Evolutionary conservation across 2,113 vertebrate genomes (phyloP).

Genomic region (Python bivittatus): DNA sequence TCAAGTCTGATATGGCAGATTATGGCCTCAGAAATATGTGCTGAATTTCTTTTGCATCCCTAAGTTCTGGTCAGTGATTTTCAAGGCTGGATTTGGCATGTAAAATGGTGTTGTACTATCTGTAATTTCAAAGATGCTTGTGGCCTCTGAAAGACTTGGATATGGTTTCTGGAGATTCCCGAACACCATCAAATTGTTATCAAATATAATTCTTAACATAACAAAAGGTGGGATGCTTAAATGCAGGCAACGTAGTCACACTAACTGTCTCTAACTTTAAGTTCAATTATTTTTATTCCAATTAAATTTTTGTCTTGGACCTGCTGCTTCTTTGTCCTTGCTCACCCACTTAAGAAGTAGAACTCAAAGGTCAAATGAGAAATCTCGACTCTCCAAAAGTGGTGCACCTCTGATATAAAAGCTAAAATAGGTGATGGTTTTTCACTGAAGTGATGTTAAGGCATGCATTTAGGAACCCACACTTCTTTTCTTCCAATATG

Average conservation of each 20-base stretch:
- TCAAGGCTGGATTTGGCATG: background rate
- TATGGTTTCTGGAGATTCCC: background rate
- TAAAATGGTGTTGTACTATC: background rate
- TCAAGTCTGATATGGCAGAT: background rate
- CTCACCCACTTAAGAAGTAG: background rate
- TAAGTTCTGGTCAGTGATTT: background rate
- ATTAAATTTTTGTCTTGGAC: background rate
- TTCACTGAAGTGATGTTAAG: background rate
- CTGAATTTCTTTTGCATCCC: background rate
- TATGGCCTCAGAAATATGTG: background rate
- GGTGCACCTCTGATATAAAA: background rate
- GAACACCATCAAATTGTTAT: background rate
- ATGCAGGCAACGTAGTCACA: background rate
- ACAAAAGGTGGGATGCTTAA: background rate
- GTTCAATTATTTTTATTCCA: background rate
- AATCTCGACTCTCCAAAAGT: background rate
- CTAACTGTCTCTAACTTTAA: background rate
- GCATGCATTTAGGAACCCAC: background rate
- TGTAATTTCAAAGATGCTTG: background rate
- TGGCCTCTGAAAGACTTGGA: background rate
- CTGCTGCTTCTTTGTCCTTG: background rate
- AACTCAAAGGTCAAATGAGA: background rate
- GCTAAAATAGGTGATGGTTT: background rate
- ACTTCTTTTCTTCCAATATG: background rate
- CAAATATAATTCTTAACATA: background rate